Conservation (phyloP, 1,140 invertebrate species). For the Pseudomyrmex pallidus region DNA sequence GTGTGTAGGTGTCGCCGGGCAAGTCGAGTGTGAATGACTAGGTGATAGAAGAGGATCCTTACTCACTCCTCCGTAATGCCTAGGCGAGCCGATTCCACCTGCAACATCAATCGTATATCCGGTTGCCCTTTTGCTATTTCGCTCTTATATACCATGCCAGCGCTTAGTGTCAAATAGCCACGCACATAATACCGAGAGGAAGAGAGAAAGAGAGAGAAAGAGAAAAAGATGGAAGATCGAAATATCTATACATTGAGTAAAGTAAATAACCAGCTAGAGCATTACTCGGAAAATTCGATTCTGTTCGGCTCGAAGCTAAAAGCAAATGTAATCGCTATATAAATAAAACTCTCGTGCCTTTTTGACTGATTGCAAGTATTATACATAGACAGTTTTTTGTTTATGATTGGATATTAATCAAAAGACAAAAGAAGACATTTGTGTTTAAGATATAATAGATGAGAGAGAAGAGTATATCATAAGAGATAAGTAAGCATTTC, state of each 20-base stretch:
- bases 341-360: slow-evolving; percentile 29
- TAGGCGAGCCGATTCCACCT: slow-evolving; percentile 87
- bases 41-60: slow-evolving; percentile 85
- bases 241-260: slow-evolving; percentile 34
- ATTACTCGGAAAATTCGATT: neutral
- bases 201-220: too few relatives aligned
- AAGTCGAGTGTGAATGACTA: slow-evolving; percentile 85
- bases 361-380: neutral
- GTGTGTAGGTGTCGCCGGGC: slow-evolving; percentile 79
- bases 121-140: slow-evolving; percentile 64
- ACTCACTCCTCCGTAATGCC: slow-evolving; percentile 84
- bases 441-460: neutral
- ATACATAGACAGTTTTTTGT: neutral
- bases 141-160: slow-evolving; percentile 48
- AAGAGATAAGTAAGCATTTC: slow-evolving; percentile 39
- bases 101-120: slow-evolving; percentile 85
- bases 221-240: slow-evolving; percentile 1
- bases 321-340: slow-evolving; percentile 40
- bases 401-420: neutral
- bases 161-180: slow-evolving; percentile 36
- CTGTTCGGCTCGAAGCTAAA: slow-evolving; percentile 22
- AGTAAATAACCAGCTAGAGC: slow-evolving; percentile 26
- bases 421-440: neutral
- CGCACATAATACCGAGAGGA: slow-evolving; percentile 47
- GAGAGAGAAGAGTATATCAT: slow-evolving; percentile 8